A percentile compares a stretch with the other conserved stretches of the same genome.
These are phyloP conservation scores for Propithecus coquereli DNA, from an alignment of 2,113 vertebrate genomes.

Conservation along the genomic window DNA sequence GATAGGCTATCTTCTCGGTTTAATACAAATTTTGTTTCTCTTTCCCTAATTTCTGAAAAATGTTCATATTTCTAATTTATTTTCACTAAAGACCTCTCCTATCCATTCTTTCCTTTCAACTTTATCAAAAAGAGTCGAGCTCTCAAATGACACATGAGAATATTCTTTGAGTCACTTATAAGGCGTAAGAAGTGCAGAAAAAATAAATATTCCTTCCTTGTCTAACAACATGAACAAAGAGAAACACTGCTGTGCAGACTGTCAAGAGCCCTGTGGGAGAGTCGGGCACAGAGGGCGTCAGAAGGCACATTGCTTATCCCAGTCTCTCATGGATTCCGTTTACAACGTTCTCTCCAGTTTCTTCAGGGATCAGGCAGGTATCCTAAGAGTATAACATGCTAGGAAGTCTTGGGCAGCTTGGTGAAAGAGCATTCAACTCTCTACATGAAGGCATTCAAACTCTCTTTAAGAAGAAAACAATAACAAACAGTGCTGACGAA, in stretches of 20 bases:
- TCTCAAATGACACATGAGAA: neutral
- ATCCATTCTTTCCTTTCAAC: neutral
- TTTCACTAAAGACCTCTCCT: neutral
- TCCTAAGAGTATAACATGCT: neutral
- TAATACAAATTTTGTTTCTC: neutral
- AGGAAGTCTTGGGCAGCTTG: neutral
- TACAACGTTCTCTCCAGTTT: neutral
- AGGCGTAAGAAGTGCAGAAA: neutral
- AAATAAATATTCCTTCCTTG: neutral
- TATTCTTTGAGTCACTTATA: neutral
- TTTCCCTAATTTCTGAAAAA: neutral
- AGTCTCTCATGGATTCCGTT: neutral
- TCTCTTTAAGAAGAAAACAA: neutral
- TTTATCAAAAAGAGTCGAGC: neutral
- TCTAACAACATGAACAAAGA: neutral
- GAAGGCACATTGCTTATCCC: neutral
- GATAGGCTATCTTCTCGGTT: neutral
- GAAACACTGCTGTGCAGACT: neutral
- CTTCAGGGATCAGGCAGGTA: neutral
- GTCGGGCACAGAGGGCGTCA: rapidly evolving
- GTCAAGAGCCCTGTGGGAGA: neutral
- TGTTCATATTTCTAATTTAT: neutral
- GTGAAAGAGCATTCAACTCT: neutral
- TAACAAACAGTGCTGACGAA: neutral
- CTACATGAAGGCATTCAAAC: neutral